Percentiles rank a stretch among this genome's conserved stretches.
These are phyloP conservation scores for Caenorhabditis imperialis DNA, from an alignment of 2,888 invertebrate species.

Conservation along the genomic window DNA sequence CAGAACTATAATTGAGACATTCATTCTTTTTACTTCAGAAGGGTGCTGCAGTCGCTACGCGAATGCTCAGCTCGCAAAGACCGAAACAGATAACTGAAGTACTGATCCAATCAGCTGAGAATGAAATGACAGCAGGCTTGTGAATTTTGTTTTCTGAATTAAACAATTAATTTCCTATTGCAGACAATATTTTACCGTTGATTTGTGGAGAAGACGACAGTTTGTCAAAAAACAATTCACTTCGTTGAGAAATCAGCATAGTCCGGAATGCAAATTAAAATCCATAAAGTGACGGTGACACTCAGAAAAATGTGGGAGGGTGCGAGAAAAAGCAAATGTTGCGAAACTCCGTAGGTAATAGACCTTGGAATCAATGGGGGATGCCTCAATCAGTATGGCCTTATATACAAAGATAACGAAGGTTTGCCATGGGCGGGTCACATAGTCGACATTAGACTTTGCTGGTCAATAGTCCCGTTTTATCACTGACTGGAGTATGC, in stretches of 20 bases:
- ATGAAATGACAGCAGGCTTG: slow-evolving; percentile 54
- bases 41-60: slow-evolving; percentile 67
- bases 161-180: too few relatives aligned
- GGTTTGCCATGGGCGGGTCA: slow-evolving; percentile 35
- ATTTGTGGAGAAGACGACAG: slow-evolving; percentile 43
- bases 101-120: slow-evolving; percentile 70
- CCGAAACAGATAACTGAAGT: slow-evolving; percentile 75
- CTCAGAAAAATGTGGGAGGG: background rate
- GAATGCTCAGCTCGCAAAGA: slow-evolving; percentile 72
- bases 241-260: slow-evolving; percentile 57
- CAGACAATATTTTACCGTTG: slow-evolving; percentile 18
- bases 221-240: slow-evolving; percentile 22
- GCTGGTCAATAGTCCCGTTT: slow-evolving; percentile 51
- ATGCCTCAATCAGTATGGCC: slow-evolving; percentile 19
- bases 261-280: slow-evolving; percentile 46
- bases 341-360: background rate
- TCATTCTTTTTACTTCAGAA: slow-evolving; percentile 36
- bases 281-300: slow-evolving; percentile 41
- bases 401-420: slow-evolving; percentile 33
- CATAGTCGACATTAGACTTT: slow-evolving; percentile 48
- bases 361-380: slow-evolving; percentile 35
- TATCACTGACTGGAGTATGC: slow-evolving; percentile 6
- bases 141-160: slow-evolving; percentile 38
- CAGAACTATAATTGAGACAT: background rate
- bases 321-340: background rate